A percentile compares a stretch with the other conserved stretches of the same genome.
Evolutionary conservation across 2,888 invertebrate genomes (phyloP).

Genomic region (Trachelus iudaicus): DNA sequence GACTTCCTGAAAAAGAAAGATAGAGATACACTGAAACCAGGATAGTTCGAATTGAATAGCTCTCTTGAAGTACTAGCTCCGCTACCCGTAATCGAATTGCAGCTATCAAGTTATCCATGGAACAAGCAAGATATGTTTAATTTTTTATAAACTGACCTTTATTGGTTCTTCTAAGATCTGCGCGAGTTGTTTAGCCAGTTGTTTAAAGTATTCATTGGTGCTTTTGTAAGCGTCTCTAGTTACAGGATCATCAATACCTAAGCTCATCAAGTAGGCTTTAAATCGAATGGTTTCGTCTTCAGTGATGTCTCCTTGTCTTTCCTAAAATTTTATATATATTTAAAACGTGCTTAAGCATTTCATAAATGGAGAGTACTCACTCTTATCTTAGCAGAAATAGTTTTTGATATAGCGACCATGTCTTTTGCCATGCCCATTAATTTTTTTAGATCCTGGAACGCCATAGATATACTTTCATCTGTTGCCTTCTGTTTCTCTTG

Average conservation of each 20-base stretch:
- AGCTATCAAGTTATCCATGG: too few relatives aligned
- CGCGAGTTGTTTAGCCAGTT: conserved; percentile 87
- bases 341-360: conserved; percentile 9
- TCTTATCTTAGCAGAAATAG: conserved; percentile 91
- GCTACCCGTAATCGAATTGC: too few relatives aligned
- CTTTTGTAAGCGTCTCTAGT: conserved; percentile 91
- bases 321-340: conserved; percentile 66
- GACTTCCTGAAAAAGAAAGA: conserved; percentile 72
- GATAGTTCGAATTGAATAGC: not conserved
- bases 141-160: conserved; percentile 69
- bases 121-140: too few relatives aligned
- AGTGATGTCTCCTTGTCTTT: conserved; percentile 93
- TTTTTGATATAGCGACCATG: conserved; percentile 94
- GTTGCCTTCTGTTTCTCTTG: conserved; percentile 92
- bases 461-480: conserved; percentile 89
- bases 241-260: conserved; percentile 98
- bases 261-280: conserved; percentile 94
- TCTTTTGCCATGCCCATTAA: conserved; percentile 97
- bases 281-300: conserved; percentile 98
- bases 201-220: conserved; percentile 85
- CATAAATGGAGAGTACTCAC: conserved; percentile 62
- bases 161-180: conserved; percentile 84
- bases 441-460: conserved; percentile 95
- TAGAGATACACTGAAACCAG: conserved; percentile 1
- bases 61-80: too few relatives aligned